Base-by-base conservation (phyloP, 2,797 vertebrate genomes). In the Eulemur coronatus region DNA sequence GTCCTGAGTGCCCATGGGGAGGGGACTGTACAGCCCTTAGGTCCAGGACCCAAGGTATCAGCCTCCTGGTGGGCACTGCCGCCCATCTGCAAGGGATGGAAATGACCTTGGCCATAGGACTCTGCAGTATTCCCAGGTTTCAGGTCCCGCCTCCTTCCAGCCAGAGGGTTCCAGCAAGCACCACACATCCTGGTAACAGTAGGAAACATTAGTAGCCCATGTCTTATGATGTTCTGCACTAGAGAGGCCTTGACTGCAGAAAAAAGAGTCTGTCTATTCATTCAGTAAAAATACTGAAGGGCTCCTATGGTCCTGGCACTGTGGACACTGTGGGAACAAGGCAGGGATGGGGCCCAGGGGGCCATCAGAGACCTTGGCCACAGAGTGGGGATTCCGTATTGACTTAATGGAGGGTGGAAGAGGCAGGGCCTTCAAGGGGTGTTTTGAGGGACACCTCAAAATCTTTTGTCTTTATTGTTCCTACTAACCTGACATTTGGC, bases 21-120 rank as follows among this genome's bases (percentile, higher is more conserved):
- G 10, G 43, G 30, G 6, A 3, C 30, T 0, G 1, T 0, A 2
- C 1, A 18, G 28, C 4, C 14, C n/a, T 43, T 38, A 38, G 55
- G 35, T 33, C 35, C 12, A 38, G 14, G 46, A 52, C 7, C 50
- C 50, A 22, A 11, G 35, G 7, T 30, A 12, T 18, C 73, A 8
- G 57, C 48, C 63, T 35, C 59, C 73, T 59, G 0, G 2, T 9
- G 12, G 79, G 10, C 46, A n/a, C 46, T n/a, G 24, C 24, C 11
- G 22, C 46, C n/a, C 0, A 24, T 50, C 13, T 59, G 10, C 18
- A 5, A 43, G 57, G 59, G 7, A 7, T 35, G 24, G 50, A 8
- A 69, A 63, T 41, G 70, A 24, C 17, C 76, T 52, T 35, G 48
- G 55, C 24, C 26, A 4, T 12, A 30, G 35, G 75, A 30, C 38